These are phyloP conservation scores for Anisognathus igniventris DNA, from an alignment of 2,797 vertebrate species.

Conservation along the genomic window DNA sequence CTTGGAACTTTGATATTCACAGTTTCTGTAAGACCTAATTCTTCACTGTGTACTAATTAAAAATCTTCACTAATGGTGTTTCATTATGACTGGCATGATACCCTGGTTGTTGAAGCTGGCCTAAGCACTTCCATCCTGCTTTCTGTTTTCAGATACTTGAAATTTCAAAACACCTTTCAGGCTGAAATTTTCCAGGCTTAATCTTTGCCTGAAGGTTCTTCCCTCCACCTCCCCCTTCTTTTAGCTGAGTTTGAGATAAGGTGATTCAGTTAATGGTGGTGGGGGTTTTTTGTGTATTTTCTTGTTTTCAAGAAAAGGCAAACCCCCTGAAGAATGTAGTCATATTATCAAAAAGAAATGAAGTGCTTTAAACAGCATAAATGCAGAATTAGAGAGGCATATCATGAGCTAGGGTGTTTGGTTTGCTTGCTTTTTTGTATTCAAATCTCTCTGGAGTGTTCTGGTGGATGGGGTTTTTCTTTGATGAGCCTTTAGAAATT, in stretches of 20 bases:
- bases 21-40: not conserved
- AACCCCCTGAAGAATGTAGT: not conserved
- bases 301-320: not conserved
- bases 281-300: rapidly evolving
- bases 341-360: not conserved
- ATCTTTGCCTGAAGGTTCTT: slow-evolving; percentile 58
- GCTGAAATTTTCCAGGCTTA: slow-evolving; percentile 59
- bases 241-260: slow-evolving; percentile 39
- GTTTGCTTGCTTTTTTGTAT: not conserved
- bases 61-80: not conserved
- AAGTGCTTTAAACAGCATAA: not conserved
- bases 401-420: not conserved
- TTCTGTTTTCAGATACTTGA: slow-evolving; percentile 46
- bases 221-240: slow-evolving; percentile 24
- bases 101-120: not conserved
- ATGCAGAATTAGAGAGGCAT: not conserved
- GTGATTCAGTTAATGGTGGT: not conserved
- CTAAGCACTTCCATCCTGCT: slow-evolving; percentile 26
- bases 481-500: not conserved
- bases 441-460: not conserved
- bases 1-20: not conserved
- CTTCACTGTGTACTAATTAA: not conserved
- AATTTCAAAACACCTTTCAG: slow-evolving; percentile 44
- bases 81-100: not conserved
- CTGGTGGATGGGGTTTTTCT: not conserved